Evolutionary conservation across 1,140 invertebrate genomes (phyloP), one percentile per base, ranked within the genome.

Genomic region (Macrobrachium rosenbergii): DNA sequence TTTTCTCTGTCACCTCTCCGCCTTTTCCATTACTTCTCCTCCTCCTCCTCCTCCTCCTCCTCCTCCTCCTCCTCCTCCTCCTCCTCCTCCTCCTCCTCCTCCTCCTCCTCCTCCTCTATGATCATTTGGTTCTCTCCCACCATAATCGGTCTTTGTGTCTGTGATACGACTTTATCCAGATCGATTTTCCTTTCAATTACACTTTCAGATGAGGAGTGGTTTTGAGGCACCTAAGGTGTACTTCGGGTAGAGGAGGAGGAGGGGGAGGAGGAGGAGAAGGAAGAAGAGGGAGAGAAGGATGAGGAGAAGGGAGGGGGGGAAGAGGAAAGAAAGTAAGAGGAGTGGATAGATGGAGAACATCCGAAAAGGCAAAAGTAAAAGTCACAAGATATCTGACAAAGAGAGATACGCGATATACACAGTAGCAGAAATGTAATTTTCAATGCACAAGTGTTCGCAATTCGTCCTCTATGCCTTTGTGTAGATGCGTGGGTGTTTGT

Each of bases 161-260:
- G 75, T 85, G 83, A 86, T 86, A 86, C 83, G 83, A 64, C 83
- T 86, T 86, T 79, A 79, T 59, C 77, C 83, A 59, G 76, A 86
- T 86, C 77, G 83, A 86, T 86, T 86, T 86, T 86, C 83, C 83
- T 86, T 86, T 67, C 83, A 86, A 86, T 86, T 86, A 86, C 83
- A 86, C 83, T 86, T 86, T 86, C 83, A 86, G 59, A 37, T 28
- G 63, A n/a, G 45, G 28, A n/a, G 43, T 5, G 43, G 63, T 5
- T 62, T 5, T 0, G 16, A 11, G 14, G 52, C 11, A 43, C 19
- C 23, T 12, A n/a, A 77, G 23, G 75, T 59, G 59, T 16, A 14
- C 19, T n/a, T 3, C 2, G 75, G 23, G 11, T 14, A n/a, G 7
- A 17, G 75, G 28, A 43, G 75, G n/a, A n/a, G 52, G 28, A 14